Evolutionary conservation across 1,140 invertebrate species (phyloP), one percentile per base, ranked within the genome.

Genomic region (Listronotus bonariensis): DNA sequence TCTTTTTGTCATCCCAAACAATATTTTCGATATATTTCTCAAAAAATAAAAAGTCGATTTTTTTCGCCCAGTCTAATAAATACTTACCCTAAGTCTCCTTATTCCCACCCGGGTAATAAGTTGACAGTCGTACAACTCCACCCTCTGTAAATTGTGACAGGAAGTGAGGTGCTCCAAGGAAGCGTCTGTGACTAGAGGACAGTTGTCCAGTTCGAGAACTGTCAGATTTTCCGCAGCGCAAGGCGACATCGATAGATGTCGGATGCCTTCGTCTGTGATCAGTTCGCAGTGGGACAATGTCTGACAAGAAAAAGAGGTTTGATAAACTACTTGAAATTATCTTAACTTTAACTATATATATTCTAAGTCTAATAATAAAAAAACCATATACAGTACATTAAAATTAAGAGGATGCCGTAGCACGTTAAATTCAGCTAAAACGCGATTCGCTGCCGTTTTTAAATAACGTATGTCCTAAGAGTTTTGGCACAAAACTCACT

Each of bases 41-140:
- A n/a, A n/a, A n/a, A n/a, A n/a, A n/a, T n/a, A n/a, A n/a, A n/a
- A n/a, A n/a, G n/a, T n/a, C n/a, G n/a, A n/a, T n/a, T n/a, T n/a
- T n/a, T n/a, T n/a, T n/a, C n/a, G n/a, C n/a, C n/a, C n/a, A n/a
- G n/a, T n/a, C n/a, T n/a, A n/a, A n/a, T n/a, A n/a, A n/a, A n/a
- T n/a, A 55, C 77, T 75, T 82, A 97, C 97, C 84, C 94, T 88
- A 67, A 99, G 87, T 83, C 95, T 89, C 75, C 94, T 87, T 80
- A 99, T 99, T 69, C 95, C 97, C 76, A 92, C 91, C 79, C 96
- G 87, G 11, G 96, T 97, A 71, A 99, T 98, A 60, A 97, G 87
- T 84, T 99, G 97, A 84, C 97, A 99, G 83, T 99, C 97, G 79
- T 98, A 99, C 43, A 99, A 84, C 81, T 99, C 97, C 73, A 99